Conservation (phyloP, 1,140 invertebrate species). For the Lasioglossum baleicum region DNA sequence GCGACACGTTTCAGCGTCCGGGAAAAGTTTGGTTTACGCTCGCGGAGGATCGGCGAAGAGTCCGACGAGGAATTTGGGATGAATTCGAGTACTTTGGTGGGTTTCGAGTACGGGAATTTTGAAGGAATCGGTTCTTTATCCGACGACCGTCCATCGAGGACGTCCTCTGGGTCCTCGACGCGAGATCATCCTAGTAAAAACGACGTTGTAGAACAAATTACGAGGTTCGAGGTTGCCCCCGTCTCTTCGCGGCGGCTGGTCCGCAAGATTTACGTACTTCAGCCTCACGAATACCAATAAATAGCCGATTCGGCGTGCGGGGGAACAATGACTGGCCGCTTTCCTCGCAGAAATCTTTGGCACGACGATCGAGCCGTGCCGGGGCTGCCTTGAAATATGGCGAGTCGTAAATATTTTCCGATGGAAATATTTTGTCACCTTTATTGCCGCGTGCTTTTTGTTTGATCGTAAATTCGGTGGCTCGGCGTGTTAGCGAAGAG, state of each 20-base stretch:
- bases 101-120: too few species aligned
- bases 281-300: conserved; percentile 27
- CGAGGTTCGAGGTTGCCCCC: not conserved
- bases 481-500: not conserved
- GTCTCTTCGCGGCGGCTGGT: too few species aligned
- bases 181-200: too few species aligned
- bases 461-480: conserved; percentile 75
- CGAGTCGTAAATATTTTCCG: conserved; percentile 70
- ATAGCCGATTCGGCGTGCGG: conserved; percentile 27
- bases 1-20: too few species aligned
- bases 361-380: too few species aligned
- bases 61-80: too few species aligned
- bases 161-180: too few species aligned
- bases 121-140: not conserved
- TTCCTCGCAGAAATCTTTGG: conserved; percentile 27
- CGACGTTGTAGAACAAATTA: conserved; percentile 20
- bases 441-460: conserved; percentile 72
- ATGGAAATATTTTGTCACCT: conserved; percentile 78
- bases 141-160: too few species aligned
- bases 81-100: too few species aligned
- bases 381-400: conserved; percentile 59
- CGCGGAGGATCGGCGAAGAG: too few species aligned
- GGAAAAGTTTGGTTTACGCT: too few species aligned
- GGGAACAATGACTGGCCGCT: conserved; percentile 40
- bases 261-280: conserved; percentile 42